phyloP scores from a whole-genome alignment of 2,113 vertebrate species.

The Oncorhynchus nerka region DNA sequence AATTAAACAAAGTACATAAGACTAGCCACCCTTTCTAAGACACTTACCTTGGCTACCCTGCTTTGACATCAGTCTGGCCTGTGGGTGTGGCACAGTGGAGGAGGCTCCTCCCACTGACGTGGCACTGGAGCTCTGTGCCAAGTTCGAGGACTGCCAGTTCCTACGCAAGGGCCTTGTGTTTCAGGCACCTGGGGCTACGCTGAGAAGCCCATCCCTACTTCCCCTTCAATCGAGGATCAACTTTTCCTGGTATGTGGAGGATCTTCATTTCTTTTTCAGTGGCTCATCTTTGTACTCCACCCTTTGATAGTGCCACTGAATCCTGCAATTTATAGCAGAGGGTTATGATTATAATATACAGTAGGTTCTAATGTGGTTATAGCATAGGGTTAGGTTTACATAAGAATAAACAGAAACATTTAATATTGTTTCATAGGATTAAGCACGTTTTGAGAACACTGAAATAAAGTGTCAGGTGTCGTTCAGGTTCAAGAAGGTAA shows the following conservation, averaged over 20 bases:
- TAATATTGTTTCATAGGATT: too few relatives aligned
- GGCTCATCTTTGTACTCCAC: too few relatives aligned
- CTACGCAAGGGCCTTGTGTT: constrained; percentile 83
- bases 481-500: too few relatives aligned
- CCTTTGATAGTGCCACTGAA: too few relatives aligned
- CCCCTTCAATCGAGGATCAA: constrained; percentile 88
- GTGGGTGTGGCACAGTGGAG: constrained; percentile 75
- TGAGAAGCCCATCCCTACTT: constrained; percentile 83
- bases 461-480: neutral
- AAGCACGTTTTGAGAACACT: too few relatives aligned
- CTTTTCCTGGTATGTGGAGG: constrained; percentile 83
- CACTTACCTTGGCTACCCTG: constrained; percentile 57
- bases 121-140: constrained; percentile 86
- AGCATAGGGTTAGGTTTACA: neutral
- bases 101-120: constrained; percentile 80
- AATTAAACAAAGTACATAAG: too few relatives aligned
- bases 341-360: too few relatives aligned
- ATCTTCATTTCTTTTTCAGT: too few relatives aligned
- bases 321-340: neutral
- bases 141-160: constrained; percentile 85
- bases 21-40: too few relatives aligned
- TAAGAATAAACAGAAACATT: neutral
- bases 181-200: constrained; percentile 83
- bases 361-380: too few relatives aligned
- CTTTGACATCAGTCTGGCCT: constrained; percentile 90